A percentile compares a stretch with the other conserved stretches of the same genome.
Conservation (phyloP, 2,113 vertebrate species). For the Phodopus roborovskii region DNA sequence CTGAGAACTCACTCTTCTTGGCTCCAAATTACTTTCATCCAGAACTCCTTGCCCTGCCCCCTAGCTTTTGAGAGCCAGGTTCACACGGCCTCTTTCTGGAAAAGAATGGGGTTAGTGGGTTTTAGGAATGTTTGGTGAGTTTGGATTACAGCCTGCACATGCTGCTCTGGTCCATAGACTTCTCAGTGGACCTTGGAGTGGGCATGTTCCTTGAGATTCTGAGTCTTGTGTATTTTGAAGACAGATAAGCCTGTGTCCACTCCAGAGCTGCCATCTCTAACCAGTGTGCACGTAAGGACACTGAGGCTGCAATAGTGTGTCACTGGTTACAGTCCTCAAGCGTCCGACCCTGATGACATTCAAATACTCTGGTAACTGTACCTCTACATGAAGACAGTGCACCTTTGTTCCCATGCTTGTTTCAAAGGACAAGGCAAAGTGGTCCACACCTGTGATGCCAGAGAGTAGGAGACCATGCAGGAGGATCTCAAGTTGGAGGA, state of each 20-base stretch:
- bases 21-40: too few relatives aligned
- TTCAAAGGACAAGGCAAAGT: background rate
- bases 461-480: too few relatives aligned
- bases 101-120: background rate
- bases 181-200: background rate
- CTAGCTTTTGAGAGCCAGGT: background rate
- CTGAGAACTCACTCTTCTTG: background rate
- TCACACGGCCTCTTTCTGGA: background rate
- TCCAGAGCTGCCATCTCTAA: background rate
- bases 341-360: background rate
- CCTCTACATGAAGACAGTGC: too few relatives aligned
- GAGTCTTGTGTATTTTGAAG: background rate
- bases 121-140: too few relatives aligned
- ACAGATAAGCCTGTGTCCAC: background rate
- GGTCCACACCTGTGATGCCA: background rate
- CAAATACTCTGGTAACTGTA: background rate
- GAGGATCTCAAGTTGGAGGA: too few relatives aligned
- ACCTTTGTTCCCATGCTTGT: too few relatives aligned
- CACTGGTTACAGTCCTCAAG: background rate
- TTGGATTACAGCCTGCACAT: background rate
- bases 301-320: background rate
- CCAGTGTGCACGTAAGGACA: rapidly evolving
- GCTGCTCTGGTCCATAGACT: background rate
- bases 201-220: background rate
- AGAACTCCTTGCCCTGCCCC: rapidly evolving